Evolutionary conservation across 2,797 vertebrate genomes (phyloP).

Genomic region (Acridotheres tristis): DNA sequence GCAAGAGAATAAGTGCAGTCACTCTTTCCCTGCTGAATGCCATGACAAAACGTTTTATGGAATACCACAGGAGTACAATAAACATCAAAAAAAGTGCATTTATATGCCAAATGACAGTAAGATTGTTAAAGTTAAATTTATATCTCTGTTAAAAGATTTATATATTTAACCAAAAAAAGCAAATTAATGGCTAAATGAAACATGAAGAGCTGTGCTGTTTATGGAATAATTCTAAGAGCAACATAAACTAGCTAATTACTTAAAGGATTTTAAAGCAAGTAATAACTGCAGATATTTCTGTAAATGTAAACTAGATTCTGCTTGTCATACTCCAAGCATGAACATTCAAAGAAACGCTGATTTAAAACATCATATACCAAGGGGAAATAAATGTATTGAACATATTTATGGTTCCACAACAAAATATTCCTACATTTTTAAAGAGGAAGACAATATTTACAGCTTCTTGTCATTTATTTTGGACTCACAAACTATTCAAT

Average conservation of each 20-base stretch:
- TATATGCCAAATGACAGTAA: background rate
- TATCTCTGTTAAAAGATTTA: background rate
- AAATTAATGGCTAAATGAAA: background rate
- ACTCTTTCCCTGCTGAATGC: background rate
- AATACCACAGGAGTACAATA: background rate
- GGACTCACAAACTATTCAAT: background rate
- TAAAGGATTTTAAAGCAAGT: background rate
- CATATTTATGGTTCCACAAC: background rate
- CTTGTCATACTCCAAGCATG: background rate
- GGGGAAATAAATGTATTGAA: background rate
- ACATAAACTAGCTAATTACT: background rate
- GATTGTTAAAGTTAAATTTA: background rate
- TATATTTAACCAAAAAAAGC: background rate
- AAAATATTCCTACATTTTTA: conserved; percentile 13
- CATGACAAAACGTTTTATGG: background rate
- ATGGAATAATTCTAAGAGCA: background rate
- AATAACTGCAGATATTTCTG: background rate
- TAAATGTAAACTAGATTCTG: background rate
- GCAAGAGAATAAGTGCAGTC: background rate
- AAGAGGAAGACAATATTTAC: background rate
- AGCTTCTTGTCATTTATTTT: background rate
- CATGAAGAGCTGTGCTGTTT: background rate
- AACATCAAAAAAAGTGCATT: background rate
- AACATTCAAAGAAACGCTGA: background rate
- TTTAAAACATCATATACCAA: background rate